Base-by-base conservation (phyloP, 2,888 invertebrate genomes). In the Microctonus hyperodae region DNA sequence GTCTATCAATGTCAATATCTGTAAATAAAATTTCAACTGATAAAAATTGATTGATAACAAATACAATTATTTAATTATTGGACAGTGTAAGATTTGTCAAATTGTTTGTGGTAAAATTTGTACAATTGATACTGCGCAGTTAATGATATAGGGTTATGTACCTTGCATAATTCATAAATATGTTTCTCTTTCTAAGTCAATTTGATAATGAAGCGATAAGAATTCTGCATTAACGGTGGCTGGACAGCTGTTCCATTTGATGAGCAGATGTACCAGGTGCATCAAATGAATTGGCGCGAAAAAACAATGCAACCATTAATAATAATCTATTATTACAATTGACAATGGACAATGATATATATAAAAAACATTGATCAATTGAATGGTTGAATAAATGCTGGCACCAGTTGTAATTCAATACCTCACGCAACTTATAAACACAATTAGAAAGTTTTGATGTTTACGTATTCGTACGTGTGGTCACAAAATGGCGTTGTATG, bases 241-340 rank as follows among this genome's bases (percentile, higher is more conserved):
- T 60, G 73, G 77, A 79, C 80, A 80, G 80, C 80, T 80, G 80
- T 80, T 80, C 74, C 72, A 75, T 51, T 65, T 51, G 70, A 62
- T 65, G 64, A 68, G 72, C 71, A 76, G 75, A 74, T 78, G 78
- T 76, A 76, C 77, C 77, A 78, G 79, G 78, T 79, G 77, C 75
- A 74, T 73, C 70, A 65, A 63, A 64, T 73, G 74, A 77, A 73
- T 78, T 78, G 78, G 78, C 78, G 78, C 78, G 77, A 78, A 78
- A 44, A 78, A 62, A 62, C 37, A 62, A 53, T 62, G 16, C 7
- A 25, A 16, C 53, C 35, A 62, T 37, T 13, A 40, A 25, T 37
- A 23, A 16, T 44, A 2, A n/a, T n/a, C 7, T 2, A 16, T 22
- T 3, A 16, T 2, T 0, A 44, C 22, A 22, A 28, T 6, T 40